Base-by-base conservation (phyloP, 2,797 vertebrate genomes). In the Gambusia yucatana region DNA sequence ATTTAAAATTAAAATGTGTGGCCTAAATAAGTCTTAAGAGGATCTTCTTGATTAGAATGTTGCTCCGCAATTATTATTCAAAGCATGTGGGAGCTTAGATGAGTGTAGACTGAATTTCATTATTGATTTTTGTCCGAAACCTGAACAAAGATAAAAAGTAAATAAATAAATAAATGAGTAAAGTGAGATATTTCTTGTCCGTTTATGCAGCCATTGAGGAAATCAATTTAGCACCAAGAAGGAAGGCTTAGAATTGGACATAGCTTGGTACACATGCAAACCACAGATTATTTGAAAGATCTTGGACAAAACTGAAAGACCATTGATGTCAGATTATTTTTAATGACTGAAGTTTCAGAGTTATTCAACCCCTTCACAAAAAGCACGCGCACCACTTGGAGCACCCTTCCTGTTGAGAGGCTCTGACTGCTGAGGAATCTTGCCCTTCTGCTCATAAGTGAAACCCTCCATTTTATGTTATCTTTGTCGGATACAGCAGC, bases 21-120 rank as follows among this genome's bases (percentile, higher is more conserved):
- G 39, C 65, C 39, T 69, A 43, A 69, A 69, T 69, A 69, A 41
- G 22, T 69, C 65, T 43, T 43, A 43, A n/a, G 65, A 43, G 65
- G 22, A 43, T 69, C 39, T 69, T 69, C 65, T 69, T 69, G 39
- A 69, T 69, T 69, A 69, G 65, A 69, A 43, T 43, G 65, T 69
- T 69, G 65, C 65, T 25, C 22, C 11, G 22, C 39, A 43, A 43
- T 69, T 69, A 43, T 25, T 69, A 69, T 69, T 43, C 39, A n/a
- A 43, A 69, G 39, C 22, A 43, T n/a, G 39, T 43, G 65, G 63
- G 65, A 69, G 65, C 39, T 43, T 43, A 43, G 65, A 43, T 43
- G 39, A n/a, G 65, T 6, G 39, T 43, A 69, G 65, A 69, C 39
- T 69, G 65, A 69, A 69, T 69, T 69, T 69, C 39, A 43, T 69